Base-by-base conservation (phyloP, 2,113 vertebrate species). In the Ellobius talpinus region DNA sequence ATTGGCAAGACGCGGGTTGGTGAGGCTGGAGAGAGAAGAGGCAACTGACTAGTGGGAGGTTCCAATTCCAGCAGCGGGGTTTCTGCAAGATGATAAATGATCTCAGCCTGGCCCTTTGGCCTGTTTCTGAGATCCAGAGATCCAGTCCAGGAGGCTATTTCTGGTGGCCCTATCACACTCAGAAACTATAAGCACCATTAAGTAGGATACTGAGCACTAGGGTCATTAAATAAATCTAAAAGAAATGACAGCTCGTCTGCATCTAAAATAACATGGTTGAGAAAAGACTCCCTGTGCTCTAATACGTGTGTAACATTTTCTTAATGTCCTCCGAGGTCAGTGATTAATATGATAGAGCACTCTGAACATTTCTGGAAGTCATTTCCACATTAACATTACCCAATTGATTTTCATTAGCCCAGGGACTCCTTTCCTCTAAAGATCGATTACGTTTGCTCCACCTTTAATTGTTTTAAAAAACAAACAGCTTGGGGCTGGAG, bases 381-480 rank as follows among this genome's bases (percentile, higher is more conserved):
- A 55, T 97, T 97, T 97, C 96, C 85, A 96, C 94, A 42, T 95
- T 86, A 95, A 16, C 94, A 86, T 97, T 76, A 85, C 90, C 55
- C 81, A 91, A 77, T 58, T 97, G 95, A 74, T 95, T 93, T 97
- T 94, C 90, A 85, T 96, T 78, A 97, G 95, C 90, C 92, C 81
- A 93, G 90, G 45, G 95, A 91, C n/a, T 50, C 74, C 76, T 88
- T 12, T 55, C 36, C 91, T 79, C 77, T 73, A 65, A 65, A 95
- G 77, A 91, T 87, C 26, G 39, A 74, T 85, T 58, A 12, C 47
- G 73, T 77, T 73, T 96, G 1, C 79, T 96, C 87, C 94, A 17
- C 50, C 66, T 61, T 86, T 97, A 95, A 95, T 95, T 96, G 86
- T 87, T 91, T 96, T 63, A 96, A 96, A 95, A 95, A 97, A 91